Base-by-base conservation (phyloP, 2,888 invertebrate genomes). In the Ceriagrion tenellum region DNA sequence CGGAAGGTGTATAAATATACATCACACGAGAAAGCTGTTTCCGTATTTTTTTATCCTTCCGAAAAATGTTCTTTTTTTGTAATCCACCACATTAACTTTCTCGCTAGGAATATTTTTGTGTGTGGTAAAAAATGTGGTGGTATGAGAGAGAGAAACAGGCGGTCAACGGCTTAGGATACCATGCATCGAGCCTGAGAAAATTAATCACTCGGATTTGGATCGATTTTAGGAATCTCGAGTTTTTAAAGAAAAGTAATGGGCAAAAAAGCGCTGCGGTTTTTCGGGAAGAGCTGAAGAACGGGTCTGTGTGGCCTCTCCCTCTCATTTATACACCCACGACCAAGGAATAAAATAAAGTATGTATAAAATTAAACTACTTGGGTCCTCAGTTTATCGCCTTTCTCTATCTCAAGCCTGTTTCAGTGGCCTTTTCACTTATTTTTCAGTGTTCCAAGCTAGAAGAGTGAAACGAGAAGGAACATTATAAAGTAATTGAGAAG, bases 211-310 rank as follows among this genome's bases (percentile, higher is more conserved):
- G 81, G 81, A 81, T 35, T 81, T 81, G 30, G 35, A 81, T 35
- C 81, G 81, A 81, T 81, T 59, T 81, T n/a, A n/a, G 47, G 59
- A 59, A 12, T 26, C 81, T 47, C 81, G 18, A 18, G 81, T 35
- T 81, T 35, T 81, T 81, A 81, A 81, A 35, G 81, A 69, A 81
- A 35, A 81, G 35, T 23, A 81, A 81, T 81, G 81, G 81, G 35
- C 10, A 30, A 59, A 47, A 47, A 47, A 81, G 81, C 81, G 30
- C 26, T 81, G 81, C 81, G 81, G 81, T 81, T 81, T 69, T 35
- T 13, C 30, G 81, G 81, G 30, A n/a, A n/a, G 69, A 18, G 81
- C 30, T 18, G 10, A 69, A 69, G 69, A 69, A 59, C 20, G 16
- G 2, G 59, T 59, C 10, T 16, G 23, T n/a, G 23, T n/a, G 1